Evolutionary conservation across 2,888 invertebrate species (phyloP).

Genomic region (Tetranychus piercei): DNA sequence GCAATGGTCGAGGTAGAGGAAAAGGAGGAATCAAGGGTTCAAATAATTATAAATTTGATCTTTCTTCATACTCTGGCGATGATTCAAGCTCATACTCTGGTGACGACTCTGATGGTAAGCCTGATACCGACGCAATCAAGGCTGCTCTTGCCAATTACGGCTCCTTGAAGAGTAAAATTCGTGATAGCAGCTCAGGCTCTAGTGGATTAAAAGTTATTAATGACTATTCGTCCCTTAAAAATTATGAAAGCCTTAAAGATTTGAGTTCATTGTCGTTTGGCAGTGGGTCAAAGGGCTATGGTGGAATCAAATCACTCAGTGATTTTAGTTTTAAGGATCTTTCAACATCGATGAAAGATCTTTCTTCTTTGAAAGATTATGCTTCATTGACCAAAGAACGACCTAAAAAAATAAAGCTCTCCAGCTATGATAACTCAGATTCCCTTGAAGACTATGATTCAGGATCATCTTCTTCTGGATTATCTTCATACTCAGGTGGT

Average conservation of each 20-base stretch:
- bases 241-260: not conserved
- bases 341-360: not conserved
- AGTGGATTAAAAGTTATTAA: not conserved
- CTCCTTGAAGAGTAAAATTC: not conserved
- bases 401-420: not conserved
- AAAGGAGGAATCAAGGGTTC: not conserved
- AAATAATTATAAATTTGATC: not conserved
- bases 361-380: not conserved
- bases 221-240: not conserved
- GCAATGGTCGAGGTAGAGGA: not conserved
- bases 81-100: not conserved
- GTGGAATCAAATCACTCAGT: not conserved
- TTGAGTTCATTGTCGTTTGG: not conserved
- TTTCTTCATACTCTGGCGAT: not conserved
- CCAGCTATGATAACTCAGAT: not conserved
- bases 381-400: not conserved
- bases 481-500: conserved; percentile 5
- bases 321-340: not conserved
- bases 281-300: not conserved
- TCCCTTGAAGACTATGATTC: not conserved
- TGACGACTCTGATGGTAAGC: not conserved
- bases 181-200: not conserved
- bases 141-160: not conserved
- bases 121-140: not conserved
- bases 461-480: not conserved